These are phyloP conservation scores for Sorex fumeus DNA, from an alignment of 2,113 vertebrate species.

Conservation along the genomic window DNA sequence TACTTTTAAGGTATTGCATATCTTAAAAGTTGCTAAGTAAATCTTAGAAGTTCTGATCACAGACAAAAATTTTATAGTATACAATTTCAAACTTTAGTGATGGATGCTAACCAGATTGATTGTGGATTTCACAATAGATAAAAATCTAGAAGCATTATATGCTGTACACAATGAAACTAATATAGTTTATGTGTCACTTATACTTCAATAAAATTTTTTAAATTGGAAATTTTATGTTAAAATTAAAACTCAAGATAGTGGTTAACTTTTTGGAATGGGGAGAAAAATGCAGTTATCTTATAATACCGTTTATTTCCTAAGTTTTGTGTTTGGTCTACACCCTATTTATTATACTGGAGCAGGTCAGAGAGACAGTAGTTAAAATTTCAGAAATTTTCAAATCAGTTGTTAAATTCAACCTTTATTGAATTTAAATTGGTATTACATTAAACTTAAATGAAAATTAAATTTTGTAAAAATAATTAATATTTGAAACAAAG, in stretches of 20 bases:
- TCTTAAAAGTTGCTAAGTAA: background rate
- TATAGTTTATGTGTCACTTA: background rate
- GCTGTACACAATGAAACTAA: background rate
- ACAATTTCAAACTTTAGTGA: background rate
- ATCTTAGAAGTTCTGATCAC: background rate
- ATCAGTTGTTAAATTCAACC: conserved; percentile 22
- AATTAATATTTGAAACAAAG: conserved; percentile 37
- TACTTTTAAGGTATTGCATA: background rate
- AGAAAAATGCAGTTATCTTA: background rate
- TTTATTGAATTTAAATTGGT: conserved; percentile 33
- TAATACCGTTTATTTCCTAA: conserved; percentile 46
- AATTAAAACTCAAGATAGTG: conserved; percentile 21
- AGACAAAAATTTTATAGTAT: background rate
- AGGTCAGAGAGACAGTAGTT: conserved; percentile 10
- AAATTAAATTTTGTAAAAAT: conserved; percentile 37
- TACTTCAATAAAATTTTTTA: background rate
- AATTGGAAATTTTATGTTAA: conserved; percentile 39
- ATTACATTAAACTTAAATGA: background rate
- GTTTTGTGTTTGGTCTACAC: background rate
- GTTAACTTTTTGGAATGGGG: conserved; percentile 4
- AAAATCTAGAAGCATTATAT: background rate
- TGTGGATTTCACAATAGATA: background rate
- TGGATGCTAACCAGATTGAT: background rate
- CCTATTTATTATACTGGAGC: background rate
- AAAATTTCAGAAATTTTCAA: conserved; percentile 64